Percentiles rank a stretch among this genome's conserved stretches.
Conservation (phyloP, 1,140 invertebrate species). For the Nasonia longicornis region DNA sequence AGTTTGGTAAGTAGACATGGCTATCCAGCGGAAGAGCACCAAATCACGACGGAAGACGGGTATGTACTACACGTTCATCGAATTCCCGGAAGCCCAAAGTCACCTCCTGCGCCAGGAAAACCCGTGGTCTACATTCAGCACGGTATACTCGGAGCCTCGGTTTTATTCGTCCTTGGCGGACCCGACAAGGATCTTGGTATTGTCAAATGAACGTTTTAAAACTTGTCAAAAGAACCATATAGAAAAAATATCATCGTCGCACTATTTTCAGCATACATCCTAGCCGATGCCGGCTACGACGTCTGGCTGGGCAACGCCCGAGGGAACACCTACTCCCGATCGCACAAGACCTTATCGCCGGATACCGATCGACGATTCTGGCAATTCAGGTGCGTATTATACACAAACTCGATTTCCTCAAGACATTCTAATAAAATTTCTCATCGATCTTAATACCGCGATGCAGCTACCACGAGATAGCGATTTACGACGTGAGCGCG, state of each 20-base stretch:
- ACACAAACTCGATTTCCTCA: no score
- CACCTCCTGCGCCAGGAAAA: conserved; percentile 46
- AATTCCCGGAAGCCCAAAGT: conserved; percentile 59
- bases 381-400: conserved; percentile 62
- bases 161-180: conserved; percentile 65
- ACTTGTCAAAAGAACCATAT: no score
- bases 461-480: conserved; percentile 46
- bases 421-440: no score
- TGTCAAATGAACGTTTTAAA: no score
- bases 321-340: conserved; percentile 69
- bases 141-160: conserved; percentile 66
- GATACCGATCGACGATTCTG: conserved; percentile 66
- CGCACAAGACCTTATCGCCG: conserved; percentile 60
- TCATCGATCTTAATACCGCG: background rate
- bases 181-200: conserved; percentile 59
- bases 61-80: conserved; percentile 68
- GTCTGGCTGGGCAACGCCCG: conserved; percentile 76
- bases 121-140: conserved; percentile 69
- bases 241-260: no score
- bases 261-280: conserved; percentile 60
- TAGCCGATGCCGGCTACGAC: conserved; percentile 80
- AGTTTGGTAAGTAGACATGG: conserved; percentile 51
- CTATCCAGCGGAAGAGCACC: conserved; percentile 67
- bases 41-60: conserved; percentile 66
- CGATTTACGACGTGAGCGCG: conserved; percentile 30